A percentile compares a stretch with the other conserved stretches of the same genome.
These are phyloP conservation scores for Ligdia adustata DNA, from an alignment of 2,888 invertebrate species.

Conservation along the genomic window DNA sequence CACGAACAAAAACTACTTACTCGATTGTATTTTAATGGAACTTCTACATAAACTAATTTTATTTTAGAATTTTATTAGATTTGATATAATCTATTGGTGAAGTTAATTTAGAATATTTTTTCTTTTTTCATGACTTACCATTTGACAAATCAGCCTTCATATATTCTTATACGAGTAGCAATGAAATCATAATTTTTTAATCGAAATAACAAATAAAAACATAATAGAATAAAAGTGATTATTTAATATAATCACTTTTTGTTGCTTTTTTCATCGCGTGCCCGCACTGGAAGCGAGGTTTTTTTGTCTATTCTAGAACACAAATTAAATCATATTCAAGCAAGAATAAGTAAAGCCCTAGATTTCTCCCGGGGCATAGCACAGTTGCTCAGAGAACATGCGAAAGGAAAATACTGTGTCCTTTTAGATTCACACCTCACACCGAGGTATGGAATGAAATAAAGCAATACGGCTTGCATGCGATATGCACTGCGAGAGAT, in stretches of 20 bases:
- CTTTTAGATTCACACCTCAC: not conserved
- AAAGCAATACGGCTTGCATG: not conserved
- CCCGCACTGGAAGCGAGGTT: too few relatives aligned
- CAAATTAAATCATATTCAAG: too few relatives aligned
- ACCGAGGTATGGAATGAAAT: not conserved
- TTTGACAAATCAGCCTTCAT: too few relatives aligned
- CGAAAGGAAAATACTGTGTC: not conserved
- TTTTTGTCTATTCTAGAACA: too few relatives aligned
- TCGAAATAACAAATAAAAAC: too few relatives aligned
- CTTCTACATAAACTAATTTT: not conserved
- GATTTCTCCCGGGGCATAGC: slow-evolving; percentile 3
- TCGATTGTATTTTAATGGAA: slow-evolving; percentile 22
- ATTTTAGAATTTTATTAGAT: not conserved
- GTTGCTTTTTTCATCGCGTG: too few relatives aligned
- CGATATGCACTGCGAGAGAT: slow-evolving; percentile 9
- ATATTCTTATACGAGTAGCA: too few relatives aligned
- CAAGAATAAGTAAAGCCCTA: not conserved
- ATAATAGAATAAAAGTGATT: too few relatives aligned
- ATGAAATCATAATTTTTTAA: too few relatives aligned
- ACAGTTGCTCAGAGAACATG: slow-evolving; percentile 2
- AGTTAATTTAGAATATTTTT: too few relatives aligned
- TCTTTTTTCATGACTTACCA: too few relatives aligned
- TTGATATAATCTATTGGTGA: not conserved
- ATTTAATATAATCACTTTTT: too few relatives aligned
- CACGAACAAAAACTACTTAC: not conserved